Conservation (phyloP, 2,113 vertebrate genomes). For the Poecile atricapillus region DNA sequence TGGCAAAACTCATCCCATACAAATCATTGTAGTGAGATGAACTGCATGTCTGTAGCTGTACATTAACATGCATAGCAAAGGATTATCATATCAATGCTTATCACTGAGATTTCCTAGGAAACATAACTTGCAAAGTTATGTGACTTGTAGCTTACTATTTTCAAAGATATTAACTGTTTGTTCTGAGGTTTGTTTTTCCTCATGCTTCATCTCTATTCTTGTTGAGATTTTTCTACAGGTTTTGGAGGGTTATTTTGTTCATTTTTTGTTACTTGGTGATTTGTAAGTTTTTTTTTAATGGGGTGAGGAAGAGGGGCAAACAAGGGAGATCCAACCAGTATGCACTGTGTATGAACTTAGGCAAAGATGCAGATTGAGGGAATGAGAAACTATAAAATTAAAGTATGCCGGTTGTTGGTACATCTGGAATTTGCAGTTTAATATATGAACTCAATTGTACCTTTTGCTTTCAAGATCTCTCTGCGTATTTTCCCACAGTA, state of each 20-base stretch:
- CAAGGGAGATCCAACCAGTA: neutral
- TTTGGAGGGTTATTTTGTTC: neutral
- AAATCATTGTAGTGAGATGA: neutral
- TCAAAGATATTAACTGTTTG: neutral
- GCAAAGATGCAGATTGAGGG: neutral
- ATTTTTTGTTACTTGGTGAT: neutral
- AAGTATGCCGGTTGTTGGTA: accelerated
- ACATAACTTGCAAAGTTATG: neutral
- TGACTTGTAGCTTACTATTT: neutral
- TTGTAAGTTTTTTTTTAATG: neutral
- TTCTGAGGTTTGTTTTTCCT: accelerated
- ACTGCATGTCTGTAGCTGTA: neutral
- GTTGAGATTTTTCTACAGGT: neutral
- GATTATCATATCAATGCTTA: too few relatives aligned
- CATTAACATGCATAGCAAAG: neutral
- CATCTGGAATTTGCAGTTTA: neutral
- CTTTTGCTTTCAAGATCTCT: neutral
- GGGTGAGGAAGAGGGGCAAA: neutral
- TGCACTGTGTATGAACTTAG: neutral
- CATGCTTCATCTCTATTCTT: neutral
- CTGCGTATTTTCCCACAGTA: neutral
- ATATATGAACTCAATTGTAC: neutral
- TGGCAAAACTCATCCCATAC: neutral
- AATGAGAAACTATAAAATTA: neutral
- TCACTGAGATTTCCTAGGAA: neutral